These are phyloP conservation scores for Anas flavirostris DNA, from an alignment of 2,797 vertebrate genomes.

Conservation along the genomic window DNA sequence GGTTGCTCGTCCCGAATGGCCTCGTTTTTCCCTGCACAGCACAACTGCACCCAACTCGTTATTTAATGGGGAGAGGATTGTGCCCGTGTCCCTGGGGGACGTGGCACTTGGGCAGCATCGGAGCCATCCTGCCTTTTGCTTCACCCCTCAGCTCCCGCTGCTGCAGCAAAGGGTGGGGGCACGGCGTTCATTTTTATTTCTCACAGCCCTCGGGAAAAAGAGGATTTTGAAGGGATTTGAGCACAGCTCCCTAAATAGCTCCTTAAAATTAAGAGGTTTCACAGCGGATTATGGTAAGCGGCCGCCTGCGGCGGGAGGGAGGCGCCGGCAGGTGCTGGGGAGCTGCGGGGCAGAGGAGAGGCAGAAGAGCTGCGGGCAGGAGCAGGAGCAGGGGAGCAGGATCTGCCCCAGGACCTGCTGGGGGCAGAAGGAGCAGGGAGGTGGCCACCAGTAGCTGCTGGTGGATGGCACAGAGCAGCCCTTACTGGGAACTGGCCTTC, in stretches of 20 bases:
- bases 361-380: background rate
- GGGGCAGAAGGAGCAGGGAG: background rate
- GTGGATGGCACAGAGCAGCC: accelerated
- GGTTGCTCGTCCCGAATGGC: background rate
- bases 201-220: constrained; percentile 14
- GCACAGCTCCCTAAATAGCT: constrained; percentile 58
- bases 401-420: background rate
- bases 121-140: background rate
- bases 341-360: background rate
- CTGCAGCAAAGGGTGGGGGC: background rate
- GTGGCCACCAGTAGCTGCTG: accelerated
- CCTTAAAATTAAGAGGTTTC: constrained; percentile 57
- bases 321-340: background rate
- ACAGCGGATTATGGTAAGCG: background rate
- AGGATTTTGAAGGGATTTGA: constrained; percentile 62
- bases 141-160: accelerated
- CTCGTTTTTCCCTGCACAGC: background rate
- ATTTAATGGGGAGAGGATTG: background rate
- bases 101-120: background rate
- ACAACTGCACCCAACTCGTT: background rate
- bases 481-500: background rate
- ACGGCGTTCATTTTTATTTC: constrained; percentile 22
- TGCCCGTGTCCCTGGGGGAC: background rate
- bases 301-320: background rate
- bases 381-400: background rate